A percentile compares a stretch with the other conserved stretches of the same genome.
Evolutionary conservation across 2,797 vertebrate genomes (phyloP).

Genomic region (Fistularia commersonii): DNA sequence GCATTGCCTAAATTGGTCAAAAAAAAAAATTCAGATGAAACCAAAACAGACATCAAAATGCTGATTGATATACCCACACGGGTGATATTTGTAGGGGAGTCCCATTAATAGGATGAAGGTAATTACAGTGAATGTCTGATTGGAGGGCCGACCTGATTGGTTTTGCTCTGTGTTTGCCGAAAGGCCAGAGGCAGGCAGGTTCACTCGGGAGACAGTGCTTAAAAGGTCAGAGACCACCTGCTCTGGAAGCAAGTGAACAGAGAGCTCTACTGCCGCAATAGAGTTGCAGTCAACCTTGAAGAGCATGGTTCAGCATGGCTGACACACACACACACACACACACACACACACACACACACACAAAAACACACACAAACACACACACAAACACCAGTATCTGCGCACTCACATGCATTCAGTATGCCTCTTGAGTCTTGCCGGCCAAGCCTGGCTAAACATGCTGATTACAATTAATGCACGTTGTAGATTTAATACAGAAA

Average conservation of each 20-base stretch:
- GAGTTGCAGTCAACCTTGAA: slow-evolving; percentile 58
- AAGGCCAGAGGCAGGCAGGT: slow-evolving; percentile 1
- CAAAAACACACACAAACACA: background rate
- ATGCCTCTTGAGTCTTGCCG: slow-evolving; percentile 24
- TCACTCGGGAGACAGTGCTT: slow-evolving; percentile 23
- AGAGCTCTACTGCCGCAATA: slow-evolving; percentile 20
- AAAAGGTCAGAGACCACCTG: slow-evolving; percentile 62
- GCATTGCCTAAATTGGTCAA: too few species aligned
- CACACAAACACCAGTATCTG: background rate
- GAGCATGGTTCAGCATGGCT: slow-evolving; percentile 54
- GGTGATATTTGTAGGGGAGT: too few species aligned
- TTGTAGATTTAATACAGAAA: slow-evolving; percentile 51
- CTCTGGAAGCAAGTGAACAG: slow-evolving; percentile 22
- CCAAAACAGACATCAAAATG: too few species aligned
- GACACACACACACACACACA: slow-evolving; percentile 1
- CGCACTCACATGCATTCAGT: too few species aligned
- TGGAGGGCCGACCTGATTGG: too few species aligned
- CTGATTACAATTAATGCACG: slow-evolving; percentile 73
- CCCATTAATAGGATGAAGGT: too few species aligned
- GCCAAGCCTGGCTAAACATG: slow-evolving; percentile 64
- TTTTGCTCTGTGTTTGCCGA: too few species aligned
- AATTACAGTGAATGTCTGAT: too few species aligned
- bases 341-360: background rate
- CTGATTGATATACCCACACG: too few species aligned
- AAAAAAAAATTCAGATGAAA: too few species aligned